Evolutionary conservation across 2,113 vertebrate genomes (phyloP), one percentile per base, ranked within the genome.

Genomic region (Heterocephalus glaber): DNA sequence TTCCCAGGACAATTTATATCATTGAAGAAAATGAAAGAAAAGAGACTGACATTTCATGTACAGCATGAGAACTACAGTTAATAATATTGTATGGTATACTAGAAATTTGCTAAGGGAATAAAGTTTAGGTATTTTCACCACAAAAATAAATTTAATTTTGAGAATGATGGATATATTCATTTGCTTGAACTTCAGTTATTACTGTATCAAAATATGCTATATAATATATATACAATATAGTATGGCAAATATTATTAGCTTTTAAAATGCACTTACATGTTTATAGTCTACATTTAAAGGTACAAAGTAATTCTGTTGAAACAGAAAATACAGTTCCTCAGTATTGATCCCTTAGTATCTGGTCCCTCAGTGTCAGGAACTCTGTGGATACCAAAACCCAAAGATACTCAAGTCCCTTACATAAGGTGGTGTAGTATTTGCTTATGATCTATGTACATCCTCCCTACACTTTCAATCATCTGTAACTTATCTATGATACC

Each of bases 251-350:
- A 81, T 30, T 89, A 85, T 65, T 77, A 35, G 11, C 9, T 13
- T 86, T 87, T 79, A 61, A 85, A 89, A 84, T 86, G 49, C 24
- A n/a, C 63, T 82, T 92, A 92, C 35, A 35, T 72, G 4, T 38
- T 70, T 52, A 70, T 52, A 86, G 20, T 77, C 8, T 94, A 54
- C 9, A 28, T 80, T 89, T 76, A 92, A 91, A 86, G 41, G 10
- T 68, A 30, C 16, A 85, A 91, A 91, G 63, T 33, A 90, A 86
- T 54, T 30, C 33, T 3, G 74, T 3, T 79, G 47, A 61, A 33
- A 76, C 86, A 49, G 14, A 84, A 16, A 95, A 63, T 61, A 22
- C 1, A 33, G 12, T 61, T 11, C 17, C 26, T 72, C 41, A 61
- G 24, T 20, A 61, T 61, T 47, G 60, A 22, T 22, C 60, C 60